phyloP scores from a whole-genome alignment of 1,140 invertebrate species.

The Aphelenchoides fujianensis region DNA sequence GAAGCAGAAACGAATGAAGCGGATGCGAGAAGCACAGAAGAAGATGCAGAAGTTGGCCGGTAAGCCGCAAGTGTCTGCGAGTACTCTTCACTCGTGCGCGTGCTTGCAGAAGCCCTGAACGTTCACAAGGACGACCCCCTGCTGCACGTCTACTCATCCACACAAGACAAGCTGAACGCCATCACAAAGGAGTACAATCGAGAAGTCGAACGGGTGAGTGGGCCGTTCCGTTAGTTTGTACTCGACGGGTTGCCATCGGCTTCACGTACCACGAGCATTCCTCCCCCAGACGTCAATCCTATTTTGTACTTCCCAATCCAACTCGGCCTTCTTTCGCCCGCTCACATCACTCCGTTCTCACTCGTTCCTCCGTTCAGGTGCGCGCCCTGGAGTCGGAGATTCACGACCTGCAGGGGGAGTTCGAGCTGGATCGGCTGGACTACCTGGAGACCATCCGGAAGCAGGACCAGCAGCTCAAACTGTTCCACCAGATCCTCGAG shows the following conservation, averaged over 20 bases:
- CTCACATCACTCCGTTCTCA: no score
- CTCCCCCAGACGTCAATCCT: no score
- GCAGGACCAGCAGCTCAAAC: constrained; percentile 73
- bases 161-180: constrained; percentile 73
- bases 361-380: constrained; percentile 66
- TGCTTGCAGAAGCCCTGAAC: constrained; percentile 67
- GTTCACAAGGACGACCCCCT: constrained; percentile 73
- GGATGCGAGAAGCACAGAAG: constrained; percentile 72
- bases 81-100: neutral
- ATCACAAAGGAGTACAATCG: constrained; percentile 74
- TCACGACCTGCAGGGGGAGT: constrained; percentile 76
- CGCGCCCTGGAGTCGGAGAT: constrained; percentile 73
- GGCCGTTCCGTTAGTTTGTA: neutral
- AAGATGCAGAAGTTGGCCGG: constrained; percentile 67
- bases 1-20: constrained; percentile 69
- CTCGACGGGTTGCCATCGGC: no score
- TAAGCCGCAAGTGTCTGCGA: constrained; percentile 37
- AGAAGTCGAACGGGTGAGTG: constrained; percentile 70
- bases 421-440: constrained; percentile 77
- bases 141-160: constrained; percentile 73
- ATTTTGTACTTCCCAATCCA: no score
- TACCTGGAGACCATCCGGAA: constrained; percentile 79
- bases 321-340: no score
- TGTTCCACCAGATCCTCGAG: constrained; percentile 72
- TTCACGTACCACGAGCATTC: no score